Evolutionary conservation across 2,888 invertebrate genomes (phyloP), one percentile per base, ranked within the genome.

Genomic region (Dolichopus griseipennis): DNA sequence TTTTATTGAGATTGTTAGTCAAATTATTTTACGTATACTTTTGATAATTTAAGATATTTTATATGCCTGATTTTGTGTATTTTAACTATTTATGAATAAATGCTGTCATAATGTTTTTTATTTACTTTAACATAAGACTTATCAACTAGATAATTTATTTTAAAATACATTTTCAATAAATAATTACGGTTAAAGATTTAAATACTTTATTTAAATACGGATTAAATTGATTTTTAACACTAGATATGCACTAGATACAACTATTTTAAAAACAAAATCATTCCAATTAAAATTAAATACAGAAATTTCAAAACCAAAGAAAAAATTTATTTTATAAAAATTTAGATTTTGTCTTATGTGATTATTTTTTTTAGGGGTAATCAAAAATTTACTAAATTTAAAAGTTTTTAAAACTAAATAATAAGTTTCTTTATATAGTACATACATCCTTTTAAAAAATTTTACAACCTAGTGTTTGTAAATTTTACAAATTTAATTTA

Each of bases 61-160:
- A n/a, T 52, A 52, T 52, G n/a, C 15, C 15, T 52, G 52, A 6
- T 52, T 52, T 18, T 52, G 52, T 52, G 9, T n/a, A 18, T 52
- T 52, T 52, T 52, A 52, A n/a, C 52, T 52, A 52, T 52, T 52
- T 52, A 52, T 18, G 52, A 18, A 15, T 52, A 52, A 52, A 52
- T 52, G 52, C 52, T 52, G 37, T 37, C n/a, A 34, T 9, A 9
- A 34, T 34, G 9, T 37, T 37, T 37, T 1, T 10, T 37, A 37
- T 52, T 52, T 41, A 41, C 52, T 52, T 52, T 52, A 52, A 52
- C 52, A 52, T 52, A 52, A 52, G 12, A 52, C 52, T 52, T 52
- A 52, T 52, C 18, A n/a, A n/a, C 6, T 52, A 18, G 2, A 52
- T 52, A 18, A 52, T 52, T 52, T 15, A 18, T 18, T 52, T 52